Percentiles rank a stretch among this genome's conserved stretches.
These are phyloP conservation scores for Emydocephalus ijimae DNA, from an alignment of 2,113 vertebrate genomes.

Conservation along the genomic window DNA sequence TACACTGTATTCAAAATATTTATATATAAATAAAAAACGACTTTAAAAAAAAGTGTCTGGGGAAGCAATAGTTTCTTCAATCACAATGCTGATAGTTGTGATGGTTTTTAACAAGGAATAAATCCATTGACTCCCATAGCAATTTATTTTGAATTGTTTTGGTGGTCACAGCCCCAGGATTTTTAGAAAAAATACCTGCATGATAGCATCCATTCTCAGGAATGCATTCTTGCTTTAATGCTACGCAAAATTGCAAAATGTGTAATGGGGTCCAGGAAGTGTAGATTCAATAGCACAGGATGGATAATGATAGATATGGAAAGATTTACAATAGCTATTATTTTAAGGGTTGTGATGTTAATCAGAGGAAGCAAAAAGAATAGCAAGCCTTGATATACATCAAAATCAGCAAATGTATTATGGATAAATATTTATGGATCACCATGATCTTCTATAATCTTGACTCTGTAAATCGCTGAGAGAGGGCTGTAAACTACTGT, in stretches of 20 bases:
- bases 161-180: not conserved
- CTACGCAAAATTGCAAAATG: not conserved
- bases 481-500: too few relatives aligned
- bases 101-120: not conserved
- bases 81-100: not conserved
- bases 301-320: not conserved
- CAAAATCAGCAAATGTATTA: not conserved
- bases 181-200: not conserved
- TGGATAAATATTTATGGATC: not conserved
- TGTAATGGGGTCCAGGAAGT: not conserved
- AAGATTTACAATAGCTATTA: not conserved
- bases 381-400: not conserved
- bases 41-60: not conserved
- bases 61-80: not conserved
- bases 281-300: not conserved
- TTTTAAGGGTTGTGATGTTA: not conserved
- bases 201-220: not conserved
- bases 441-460: not conserved
- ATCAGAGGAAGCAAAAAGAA: not conserved
- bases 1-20: too few relatives aligned
- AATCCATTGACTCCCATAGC: not conserved
- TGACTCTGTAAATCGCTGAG: too few relatives aligned
- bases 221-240: not conserved
- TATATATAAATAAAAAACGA: too few relatives aligned
- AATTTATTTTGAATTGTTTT: not conserved